Evolutionary conservation across 2,888 invertebrate genomes (phyloP).

Genomic region (Nipponacmea schrenckii): DNA sequence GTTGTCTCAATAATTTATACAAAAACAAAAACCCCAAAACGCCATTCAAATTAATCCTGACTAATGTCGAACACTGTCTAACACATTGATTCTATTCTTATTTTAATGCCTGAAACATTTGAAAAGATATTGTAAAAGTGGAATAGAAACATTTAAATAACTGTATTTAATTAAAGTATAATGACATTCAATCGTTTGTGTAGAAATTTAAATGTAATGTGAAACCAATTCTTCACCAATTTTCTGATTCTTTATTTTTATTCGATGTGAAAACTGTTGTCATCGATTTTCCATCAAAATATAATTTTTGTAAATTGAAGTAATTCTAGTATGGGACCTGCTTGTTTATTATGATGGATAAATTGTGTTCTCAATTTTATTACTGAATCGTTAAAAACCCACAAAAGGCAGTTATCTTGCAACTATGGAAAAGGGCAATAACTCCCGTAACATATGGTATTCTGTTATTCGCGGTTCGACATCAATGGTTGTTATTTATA

Average conservation of each 20-base stretch:
- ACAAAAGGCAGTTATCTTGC: not conserved
- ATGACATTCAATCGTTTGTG: not conserved
- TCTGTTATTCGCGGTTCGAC: too few species aligned
- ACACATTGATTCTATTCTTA: not conserved
- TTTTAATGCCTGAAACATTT: not conserved
- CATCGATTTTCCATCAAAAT: too few species aligned
- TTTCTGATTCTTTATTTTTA: too few species aligned
- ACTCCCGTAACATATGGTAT: constrained; percentile 4
- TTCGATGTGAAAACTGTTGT: too few species aligned
- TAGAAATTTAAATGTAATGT: not conserved
- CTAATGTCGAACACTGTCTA: not conserved
- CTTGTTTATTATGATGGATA: too few species aligned
- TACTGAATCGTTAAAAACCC: not conserved
- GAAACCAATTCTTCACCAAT: not conserved
- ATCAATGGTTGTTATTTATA: too few species aligned
- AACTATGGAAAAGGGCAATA: not conserved
- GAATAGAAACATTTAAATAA: constrained; percentile 1
- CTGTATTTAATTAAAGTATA: not conserved
- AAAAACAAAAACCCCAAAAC: too few species aligned
- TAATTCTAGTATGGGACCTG: too few species aligned
- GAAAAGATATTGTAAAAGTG: not conserved
- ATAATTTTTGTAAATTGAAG: too few species aligned
- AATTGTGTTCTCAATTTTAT: too few species aligned
- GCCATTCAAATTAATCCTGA: too few species aligned
- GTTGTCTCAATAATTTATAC: not conserved